Percentiles rank a stretch among this genome's conserved stretches.
Conservation (phyloP, 2,888 invertebrate genomes). For the Agonopterix arenella region DNA sequence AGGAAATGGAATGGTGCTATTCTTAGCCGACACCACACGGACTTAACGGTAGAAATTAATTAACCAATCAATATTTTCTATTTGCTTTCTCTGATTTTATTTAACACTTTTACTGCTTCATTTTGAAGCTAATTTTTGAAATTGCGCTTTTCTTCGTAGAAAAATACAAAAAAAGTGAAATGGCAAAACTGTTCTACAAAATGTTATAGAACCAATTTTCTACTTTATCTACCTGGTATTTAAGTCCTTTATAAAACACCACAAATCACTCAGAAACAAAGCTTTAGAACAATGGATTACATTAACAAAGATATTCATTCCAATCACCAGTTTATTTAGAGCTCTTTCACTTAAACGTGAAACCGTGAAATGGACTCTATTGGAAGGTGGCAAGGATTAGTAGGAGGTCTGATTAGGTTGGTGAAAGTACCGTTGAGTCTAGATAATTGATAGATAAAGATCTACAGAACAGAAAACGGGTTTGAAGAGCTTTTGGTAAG, state of each 20-base stretch:
- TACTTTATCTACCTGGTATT: too few species aligned
- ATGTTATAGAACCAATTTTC: too few species aligned
- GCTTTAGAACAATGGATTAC: conserved; percentile 31
- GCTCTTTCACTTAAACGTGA: conserved; percentile 25
- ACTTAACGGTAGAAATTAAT: too few species aligned
- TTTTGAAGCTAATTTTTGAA: too few species aligned
- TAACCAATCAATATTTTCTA: too few species aligned
- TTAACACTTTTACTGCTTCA: too few species aligned
- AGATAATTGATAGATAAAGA: conserved; percentile 46
- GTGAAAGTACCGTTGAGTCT: conserved; percentile 21
- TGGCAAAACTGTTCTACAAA: too few species aligned
- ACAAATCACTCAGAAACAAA: conserved; percentile 37
- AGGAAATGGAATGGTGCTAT: too few species aligned
- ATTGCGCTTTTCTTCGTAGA: too few species aligned
- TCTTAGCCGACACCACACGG: too few species aligned
- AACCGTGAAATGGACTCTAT: background rate
- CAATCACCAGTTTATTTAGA: conserved; percentile 26
- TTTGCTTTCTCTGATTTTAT: too few species aligned
- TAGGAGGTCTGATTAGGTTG: background rate
- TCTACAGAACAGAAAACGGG: conserved; percentile 24
- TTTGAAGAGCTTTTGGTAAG: conserved; percentile 13
- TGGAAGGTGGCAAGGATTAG: background rate
- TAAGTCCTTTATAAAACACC: conserved; percentile 18
- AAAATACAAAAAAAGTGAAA: too few species aligned
- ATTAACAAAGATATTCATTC: conserved; percentile 39